These are phyloP conservation scores for Lipophrys pholis DNA, from an alignment of 2,113 vertebrate species.

Conservation along the genomic window DNA sequence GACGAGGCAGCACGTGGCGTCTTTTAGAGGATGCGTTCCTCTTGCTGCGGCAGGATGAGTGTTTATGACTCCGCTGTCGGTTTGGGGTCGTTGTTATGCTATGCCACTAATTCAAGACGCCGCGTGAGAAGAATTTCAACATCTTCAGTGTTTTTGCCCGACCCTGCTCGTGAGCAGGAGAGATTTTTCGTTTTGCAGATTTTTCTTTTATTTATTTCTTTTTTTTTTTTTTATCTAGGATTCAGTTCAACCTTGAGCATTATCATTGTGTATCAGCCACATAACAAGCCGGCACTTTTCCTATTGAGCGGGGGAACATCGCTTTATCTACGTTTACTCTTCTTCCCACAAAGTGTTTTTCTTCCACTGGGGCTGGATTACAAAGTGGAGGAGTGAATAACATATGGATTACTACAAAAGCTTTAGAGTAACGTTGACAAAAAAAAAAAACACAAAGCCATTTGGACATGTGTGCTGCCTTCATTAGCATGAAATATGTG, in stretches of 20 bases:
- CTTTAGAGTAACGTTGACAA: not conserved
- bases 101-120: not conserved
- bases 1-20: not conserved
- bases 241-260: constrained; percentile 21
- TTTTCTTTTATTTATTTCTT: too few relatives aligned
- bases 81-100: constrained; percentile 1
- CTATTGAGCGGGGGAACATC: constrained; percentile 12
- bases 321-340: constrained; percentile 23
- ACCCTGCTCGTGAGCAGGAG: not conserved
- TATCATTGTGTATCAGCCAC: constrained; percentile 11
- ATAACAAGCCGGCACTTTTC: not conserved
- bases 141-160: not conserved
- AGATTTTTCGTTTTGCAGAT: not conserved
- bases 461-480: constrained; percentile 13
- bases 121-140: not conserved
- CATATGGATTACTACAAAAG: constrained; percentile 52
- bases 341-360: constrained; percentile 1
- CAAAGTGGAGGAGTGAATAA: constrained; percentile 36
- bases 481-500: constrained; percentile 45
- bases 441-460: not conserved
- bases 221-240: not conserved
- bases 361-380: constrained; percentile 39
- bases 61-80: not conserved
- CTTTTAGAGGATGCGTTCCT: constrained; percentile 12
- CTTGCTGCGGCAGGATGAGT: constrained; percentile 7